Evolutionary conservation across 2,888 invertebrate species (phyloP), one percentile per base, ranked within the genome.

Genomic region (Mythimna impura): DNA sequence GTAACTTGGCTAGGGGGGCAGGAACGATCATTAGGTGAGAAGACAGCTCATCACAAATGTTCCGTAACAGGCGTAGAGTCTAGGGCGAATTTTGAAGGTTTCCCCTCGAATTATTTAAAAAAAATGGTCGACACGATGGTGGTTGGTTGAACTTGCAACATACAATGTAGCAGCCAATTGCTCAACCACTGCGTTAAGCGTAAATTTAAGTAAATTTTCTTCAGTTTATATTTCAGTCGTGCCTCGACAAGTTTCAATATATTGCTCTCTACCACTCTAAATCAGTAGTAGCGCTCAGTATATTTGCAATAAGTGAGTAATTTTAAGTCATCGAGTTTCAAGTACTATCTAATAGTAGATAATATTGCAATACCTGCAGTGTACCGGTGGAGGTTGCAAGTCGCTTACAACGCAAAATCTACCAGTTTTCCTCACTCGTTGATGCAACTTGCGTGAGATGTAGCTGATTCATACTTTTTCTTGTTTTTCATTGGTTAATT

Each of bases 361-460:
- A 65, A 47, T 50, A 71, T 79, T 81, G 81, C 77, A 62, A 67
- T 67, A 80, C 17, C 34, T 5, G 52, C 34, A 63, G 58, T 76
- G 63, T 36, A 54, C 36, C 30, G 0, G 57, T 66, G 40, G 52
- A 73, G 69, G 47, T 69, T 65, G 63, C 66, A 40, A 80, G 30
- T 52, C 30, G 4, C 20, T 55, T 68, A 61, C 71, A 64, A 30
- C 72, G 81, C 77, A 80, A 81, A 81, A 76, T 63, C 77, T 7
- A 81, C 77, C 58, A 57, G 79, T 80, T 80, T 76, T 72, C 52
- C 61, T 64, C 14, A 55, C 60, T 52, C 10, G 20, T 22, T 81
- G 64, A 64, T 66, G 81, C 73, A 80, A 81, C 60, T 25, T 8
- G 73, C 81, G 78, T 81, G 66, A 80, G 73, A 73, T 69, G 68